Evolutionary conservation across 92 coral and sea anemone genomes (phyloP).

Genomic region (Epizoanthus fatuus): DNA sequence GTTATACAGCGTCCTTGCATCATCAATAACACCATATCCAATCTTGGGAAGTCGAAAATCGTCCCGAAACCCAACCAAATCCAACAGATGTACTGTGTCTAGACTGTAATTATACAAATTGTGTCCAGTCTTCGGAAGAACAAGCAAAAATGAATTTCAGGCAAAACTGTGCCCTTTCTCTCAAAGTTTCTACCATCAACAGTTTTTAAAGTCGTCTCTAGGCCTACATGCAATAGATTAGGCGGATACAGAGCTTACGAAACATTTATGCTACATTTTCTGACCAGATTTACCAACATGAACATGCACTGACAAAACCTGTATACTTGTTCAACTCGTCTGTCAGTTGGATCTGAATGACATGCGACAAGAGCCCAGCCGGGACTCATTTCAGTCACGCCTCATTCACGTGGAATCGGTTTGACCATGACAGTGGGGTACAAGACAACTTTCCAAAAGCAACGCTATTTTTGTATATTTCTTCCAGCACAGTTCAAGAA

Average conservation of each 20-base stretch:
- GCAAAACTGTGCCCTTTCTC: not conserved
- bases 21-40: slow-evolving; percentile 84
- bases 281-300: slow-evolving; percentile 10
- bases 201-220: not conserved
- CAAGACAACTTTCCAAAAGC: not conserved
- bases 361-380: no score
- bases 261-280: not conserved
- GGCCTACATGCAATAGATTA: not conserved
- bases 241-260: no score
- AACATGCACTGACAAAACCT: not conserved
- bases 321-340: slow-evolving; percentile 32
- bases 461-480: not conserved
- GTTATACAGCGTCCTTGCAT: slow-evolving; percentile 74
- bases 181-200: not conserved
- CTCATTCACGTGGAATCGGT: slow-evolving; percentile 45
- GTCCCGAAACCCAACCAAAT: not conserved
- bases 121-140: not conserved
- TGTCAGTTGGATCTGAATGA: not conserved
- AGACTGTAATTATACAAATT: not conserved
- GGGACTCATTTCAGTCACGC: not conserved
- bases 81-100: not conserved
- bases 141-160: not conserved
- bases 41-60: slow-evolving; percentile 8
- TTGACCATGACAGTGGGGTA: slow-evolving; percentile 1
- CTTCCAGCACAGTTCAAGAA: not conserved